Evolutionary conservation across 1,140 invertebrate genomes (phyloP).

Genomic region (Drosophila kurseongensis): DNA sequence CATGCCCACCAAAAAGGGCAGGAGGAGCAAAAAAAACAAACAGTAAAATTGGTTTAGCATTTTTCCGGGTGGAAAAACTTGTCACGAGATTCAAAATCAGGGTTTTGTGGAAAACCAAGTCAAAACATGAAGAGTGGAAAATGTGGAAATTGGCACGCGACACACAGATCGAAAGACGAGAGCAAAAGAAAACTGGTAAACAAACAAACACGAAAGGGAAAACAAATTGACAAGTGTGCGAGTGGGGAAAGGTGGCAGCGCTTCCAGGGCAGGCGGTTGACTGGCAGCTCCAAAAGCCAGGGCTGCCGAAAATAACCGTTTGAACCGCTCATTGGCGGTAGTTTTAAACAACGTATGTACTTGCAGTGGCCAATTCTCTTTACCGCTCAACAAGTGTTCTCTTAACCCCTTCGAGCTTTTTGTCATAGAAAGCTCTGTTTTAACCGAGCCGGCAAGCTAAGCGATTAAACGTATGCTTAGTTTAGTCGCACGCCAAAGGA

Average conservation of each 20-base stretch:
- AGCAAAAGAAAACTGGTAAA: conserved; percentile 6
- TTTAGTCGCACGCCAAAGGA: conserved; percentile 28
- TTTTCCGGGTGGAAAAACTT: conserved; percentile 53
- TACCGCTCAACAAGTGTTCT: conserved; percentile 31
- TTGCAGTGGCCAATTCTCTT: too few relatives aligned
- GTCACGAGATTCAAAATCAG: conserved; percentile 32
- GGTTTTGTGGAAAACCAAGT: conserved; percentile 31
- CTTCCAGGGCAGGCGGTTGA: neutral
- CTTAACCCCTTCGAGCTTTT: conserved; percentile 13
- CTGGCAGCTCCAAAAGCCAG: neutral
- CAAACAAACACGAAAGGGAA: conserved; percentile 32
- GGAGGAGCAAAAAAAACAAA: conserved; percentile 27
- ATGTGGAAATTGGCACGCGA: conserved; percentile 14
- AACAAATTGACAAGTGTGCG: conserved; percentile 1
- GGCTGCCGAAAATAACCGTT: neutral
- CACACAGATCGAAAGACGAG: neutral
- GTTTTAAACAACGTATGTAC: neutral
- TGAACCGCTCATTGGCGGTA: neutral
- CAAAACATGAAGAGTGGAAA: conserved; percentile 51
- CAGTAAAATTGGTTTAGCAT: conserved; percentile 42
- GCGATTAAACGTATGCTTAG: conserved; percentile 2
- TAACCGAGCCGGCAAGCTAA: conserved; percentile 11
- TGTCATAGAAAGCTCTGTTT: conserved; percentile 16
- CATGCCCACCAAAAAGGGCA: conserved; percentile 15
- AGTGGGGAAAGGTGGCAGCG: conserved; percentile 4